Evolutionary conservation across 2,888 invertebrate genomes (phyloP).

Genomic region (Merodon equestris): DNA sequence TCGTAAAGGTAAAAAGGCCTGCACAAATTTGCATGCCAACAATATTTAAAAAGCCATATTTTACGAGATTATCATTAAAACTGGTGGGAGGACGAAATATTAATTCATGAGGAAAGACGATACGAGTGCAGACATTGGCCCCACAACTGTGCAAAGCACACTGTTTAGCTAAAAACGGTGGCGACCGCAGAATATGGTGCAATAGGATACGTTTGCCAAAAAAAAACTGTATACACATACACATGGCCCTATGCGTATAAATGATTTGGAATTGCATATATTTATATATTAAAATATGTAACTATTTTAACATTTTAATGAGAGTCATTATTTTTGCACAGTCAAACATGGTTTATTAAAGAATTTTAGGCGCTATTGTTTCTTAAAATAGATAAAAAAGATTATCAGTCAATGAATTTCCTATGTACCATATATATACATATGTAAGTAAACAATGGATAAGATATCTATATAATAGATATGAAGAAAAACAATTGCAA

Average conservation of each 20-base stretch:
- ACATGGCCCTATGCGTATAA: not conserved
- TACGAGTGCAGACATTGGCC: conserved; percentile 55
- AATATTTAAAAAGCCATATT: conserved; percentile 79
- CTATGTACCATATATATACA: too few relatives aligned
- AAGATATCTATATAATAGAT: too few relatives aligned
- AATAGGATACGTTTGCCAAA: conserved; percentile 24
- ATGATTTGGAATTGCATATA: too few relatives aligned
- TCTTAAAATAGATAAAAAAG: too few relatives aligned
- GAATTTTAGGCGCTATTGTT: too few relatives aligned
- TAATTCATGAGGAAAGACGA: conserved; percentile 60
- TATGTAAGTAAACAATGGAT: too few relatives aligned
- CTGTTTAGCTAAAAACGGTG: conserved; percentile 22
- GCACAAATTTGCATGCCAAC: conserved; percentile 73
- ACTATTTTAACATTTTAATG: too few relatives aligned
- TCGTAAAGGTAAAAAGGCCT: conserved; percentile 54
- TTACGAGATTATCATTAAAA: conserved; percentile 79
- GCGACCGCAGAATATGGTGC: conserved; percentile 35
- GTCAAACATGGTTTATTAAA: too few relatives aligned
- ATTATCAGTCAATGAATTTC: too few relatives aligned
- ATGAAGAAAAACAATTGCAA: not conserved
- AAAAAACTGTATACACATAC: not conserved
- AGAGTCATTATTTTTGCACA: too few relatives aligned
- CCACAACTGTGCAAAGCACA: conserved; percentile 45
- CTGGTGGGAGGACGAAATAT: conserved; percentile 75
- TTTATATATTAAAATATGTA: too few relatives aligned